Conservation (phyloP, 1,140 invertebrate genomes). For the Brachystomella parvula region DNA sequence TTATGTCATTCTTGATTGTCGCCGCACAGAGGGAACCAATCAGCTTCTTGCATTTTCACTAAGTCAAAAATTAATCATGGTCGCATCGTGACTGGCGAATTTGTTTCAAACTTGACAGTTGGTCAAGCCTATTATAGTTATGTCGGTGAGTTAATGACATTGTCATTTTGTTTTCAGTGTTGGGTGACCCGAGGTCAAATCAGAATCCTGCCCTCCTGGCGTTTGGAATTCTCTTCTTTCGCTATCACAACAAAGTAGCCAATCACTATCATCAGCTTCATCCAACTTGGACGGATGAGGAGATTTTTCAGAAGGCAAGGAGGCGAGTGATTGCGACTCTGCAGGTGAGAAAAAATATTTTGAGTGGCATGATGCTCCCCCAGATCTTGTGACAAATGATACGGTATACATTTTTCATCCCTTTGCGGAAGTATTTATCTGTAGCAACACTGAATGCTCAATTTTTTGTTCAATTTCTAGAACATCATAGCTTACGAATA, state of each 20-base stretch:
- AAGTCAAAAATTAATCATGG: too few relatives aligned
- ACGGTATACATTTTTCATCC: too few relatives aligned
- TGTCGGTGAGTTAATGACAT: background rate
- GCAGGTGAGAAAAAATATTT: too few relatives aligned
- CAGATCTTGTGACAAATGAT: too few relatives aligned
- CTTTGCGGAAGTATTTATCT: too few relatives aligned
- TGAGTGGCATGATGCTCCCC: too few relatives aligned
- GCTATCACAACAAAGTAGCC: slow-evolving; percentile 93
- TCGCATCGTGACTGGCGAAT: too few relatives aligned
- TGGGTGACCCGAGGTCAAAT: slow-evolving; percentile 92
- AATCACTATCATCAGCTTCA: slow-evolving; percentile 63
- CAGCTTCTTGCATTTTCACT: too few relatives aligned
- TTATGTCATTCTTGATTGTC: too few relatives aligned
- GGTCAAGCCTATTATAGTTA: background rate
- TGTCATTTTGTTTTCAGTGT: slow-evolving; percentile 59
- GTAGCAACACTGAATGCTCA: too few relatives aligned
- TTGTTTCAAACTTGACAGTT: too few relatives aligned
- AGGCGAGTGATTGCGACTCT: slow-evolving; percentile 84
- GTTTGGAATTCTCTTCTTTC: slow-evolving; percentile 85
- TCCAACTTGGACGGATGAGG: slow-evolving; percentile 86
- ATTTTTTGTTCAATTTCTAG: slow-evolving; percentile 51
- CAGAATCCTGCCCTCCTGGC: slow-evolving; percentile 93
- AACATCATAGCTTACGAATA: slow-evolving; percentile 97
- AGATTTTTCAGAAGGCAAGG: slow-evolving; percentile 82
- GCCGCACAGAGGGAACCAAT: too few relatives aligned